phyloP scores from a whole-genome alignment of 2,113 vertebrate genomes.

The Spea multiplicata region DNA sequence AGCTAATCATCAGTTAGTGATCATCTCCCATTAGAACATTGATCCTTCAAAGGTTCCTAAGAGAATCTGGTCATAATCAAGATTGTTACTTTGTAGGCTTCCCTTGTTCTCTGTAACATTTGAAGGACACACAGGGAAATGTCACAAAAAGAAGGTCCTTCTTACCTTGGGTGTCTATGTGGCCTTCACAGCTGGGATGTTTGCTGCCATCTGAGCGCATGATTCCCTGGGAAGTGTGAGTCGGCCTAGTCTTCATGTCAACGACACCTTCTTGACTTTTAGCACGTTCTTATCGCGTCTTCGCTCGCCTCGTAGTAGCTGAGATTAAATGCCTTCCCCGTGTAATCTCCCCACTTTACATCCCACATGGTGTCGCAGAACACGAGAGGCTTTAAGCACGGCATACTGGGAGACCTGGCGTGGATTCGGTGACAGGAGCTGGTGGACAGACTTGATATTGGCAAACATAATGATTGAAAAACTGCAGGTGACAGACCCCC shows the following conservation, averaged over 20 bases:
- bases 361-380: constrained; percentile 20
- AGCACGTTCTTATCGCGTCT: constrained; percentile 59
- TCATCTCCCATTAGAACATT: too few relatives aligned
- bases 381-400: constrained; percentile 23
- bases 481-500: background rate
- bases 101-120: too few relatives aligned
- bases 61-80: too few relatives aligned
- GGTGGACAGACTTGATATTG: background rate
- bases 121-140: background rate
- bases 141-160: background rate
- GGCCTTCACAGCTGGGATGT: background rate
- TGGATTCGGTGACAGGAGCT: background rate
- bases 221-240: constrained; percentile 40
- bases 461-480: background rate
- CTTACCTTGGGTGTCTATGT: constrained; percentile 1
- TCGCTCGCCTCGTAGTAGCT: constrained; percentile 49
- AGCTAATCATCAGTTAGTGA: too few relatives aligned
- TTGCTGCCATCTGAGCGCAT: constrained; percentile 2
- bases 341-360: constrained; percentile 48
- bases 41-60: background rate
- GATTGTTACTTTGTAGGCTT: too few relatives aligned
- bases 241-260: constrained; percentile 54
- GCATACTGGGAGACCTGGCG: background rate
- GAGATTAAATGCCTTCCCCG: constrained; percentile 67
- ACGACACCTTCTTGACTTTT: constrained; percentile 65